Conservation (phyloP, 2,888 invertebrate species). For the Osmoderma eremita region DNA sequence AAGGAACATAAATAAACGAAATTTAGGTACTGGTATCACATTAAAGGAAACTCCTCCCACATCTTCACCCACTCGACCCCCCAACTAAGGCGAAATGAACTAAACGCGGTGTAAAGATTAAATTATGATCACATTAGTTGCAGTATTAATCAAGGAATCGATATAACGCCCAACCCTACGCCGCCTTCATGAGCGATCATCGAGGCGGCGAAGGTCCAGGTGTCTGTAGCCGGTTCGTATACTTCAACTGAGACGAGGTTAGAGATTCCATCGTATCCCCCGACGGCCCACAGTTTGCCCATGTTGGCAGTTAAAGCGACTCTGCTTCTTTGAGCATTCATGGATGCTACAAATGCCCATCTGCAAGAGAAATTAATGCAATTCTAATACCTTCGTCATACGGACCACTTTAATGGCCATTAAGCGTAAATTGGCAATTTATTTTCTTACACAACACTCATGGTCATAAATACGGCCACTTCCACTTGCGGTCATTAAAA, state of each 20-base stretch:
- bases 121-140: slow-evolving; percentile 41
- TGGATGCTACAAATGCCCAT: slow-evolving; percentile 81
- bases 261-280: slow-evolving; percentile 81
- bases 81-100: not conserved
- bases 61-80: not conserved
- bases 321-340: slow-evolving; percentile 84
- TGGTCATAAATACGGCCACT: no score
- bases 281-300: slow-evolving; percentile 85
- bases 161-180: slow-evolving; percentile 86
- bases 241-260: slow-evolving; percentile 87
- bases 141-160: slow-evolving; percentile 53
- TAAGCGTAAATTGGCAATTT: no score
- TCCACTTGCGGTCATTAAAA: no score
- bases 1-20: slow-evolving; percentile 6
- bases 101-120: slow-evolving; percentile 9
- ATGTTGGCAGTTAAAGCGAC: slow-evolving; percentile 85
- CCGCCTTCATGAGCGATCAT: slow-evolving; percentile 92
- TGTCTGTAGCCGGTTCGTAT: slow-evolving; percentile 78
- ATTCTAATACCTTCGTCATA: no score
- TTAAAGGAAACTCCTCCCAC: slow-evolving; percentile 15
- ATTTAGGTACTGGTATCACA: slow-evolving; percentile 29
- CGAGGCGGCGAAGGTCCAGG: slow-evolving; percentile 78
- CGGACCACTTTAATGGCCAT: no score
- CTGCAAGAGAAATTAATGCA: slow-evolving; percentile 62
- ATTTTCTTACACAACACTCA: no score